Evolutionary conservation across 2,797 vertebrate genomes (phyloP), one percentile per base, ranked within the genome.

Genomic region (Tenualosa thibaudeaui): DNA sequence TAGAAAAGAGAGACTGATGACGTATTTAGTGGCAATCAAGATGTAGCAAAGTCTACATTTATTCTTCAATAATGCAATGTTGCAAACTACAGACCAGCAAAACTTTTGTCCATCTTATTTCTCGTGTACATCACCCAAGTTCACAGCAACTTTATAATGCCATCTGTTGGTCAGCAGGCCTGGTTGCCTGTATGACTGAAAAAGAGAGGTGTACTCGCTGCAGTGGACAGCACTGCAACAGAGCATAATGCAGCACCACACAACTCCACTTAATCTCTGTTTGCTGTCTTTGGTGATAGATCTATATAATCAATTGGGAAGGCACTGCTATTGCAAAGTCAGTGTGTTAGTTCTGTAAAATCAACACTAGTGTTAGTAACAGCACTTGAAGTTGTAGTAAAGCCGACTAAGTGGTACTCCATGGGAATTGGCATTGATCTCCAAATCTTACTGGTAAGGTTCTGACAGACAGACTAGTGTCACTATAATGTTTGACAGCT

Each of bases 261-360:
- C 65, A 40, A 75, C 31, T 31, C 65, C 37, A 37, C 68, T 75
- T 37, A 75, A 75, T 75, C 68, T 17, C 68, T 75, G 43, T 71
- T 71, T 71, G 13, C 65, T 71, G 65, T 71, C 17, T 43, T 43
- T 75, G 6, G 68, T 40, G 13, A 40, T 71, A 37, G 65, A 5
- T 5, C 37, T 7, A 12, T 17, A 31, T 71, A 71, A 71, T 68
- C 65, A 19, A 75, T 22, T 37, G 19, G 15, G 12, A 75, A 43
- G 68, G 37, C 68, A 43, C 13, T 75, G 31, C 68, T 40, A 37
- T 75, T 75, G 68, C 68, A 17, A 75, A 40, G 68, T 43, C 68
- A 75, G 68, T 19, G 19, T 40, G 15, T 43, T 19, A 75, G 37
- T 22, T 75, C 13, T 43, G 68, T 37, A 19, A 17, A 17, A 24